These are phyloP conservation scores for Lepidurus arcticus DNA, from an alignment of 1,140 invertebrate genomes.

Conservation along the genomic window DNA sequence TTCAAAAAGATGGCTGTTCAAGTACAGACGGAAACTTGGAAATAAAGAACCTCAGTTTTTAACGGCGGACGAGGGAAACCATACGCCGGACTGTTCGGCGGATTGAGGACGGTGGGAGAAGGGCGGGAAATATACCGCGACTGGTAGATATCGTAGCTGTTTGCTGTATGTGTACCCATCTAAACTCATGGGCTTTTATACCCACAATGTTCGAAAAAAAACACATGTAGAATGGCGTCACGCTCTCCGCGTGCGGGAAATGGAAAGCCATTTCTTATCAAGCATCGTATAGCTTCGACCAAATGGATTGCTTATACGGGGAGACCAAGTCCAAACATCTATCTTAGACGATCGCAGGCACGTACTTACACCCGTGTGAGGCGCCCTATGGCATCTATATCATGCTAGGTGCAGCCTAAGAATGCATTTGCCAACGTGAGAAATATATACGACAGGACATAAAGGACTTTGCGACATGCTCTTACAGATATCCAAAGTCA, in stretches of 20 bases:
- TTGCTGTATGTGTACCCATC: no score
- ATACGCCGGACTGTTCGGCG: background rate
- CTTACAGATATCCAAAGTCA: no score
- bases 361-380: no score
- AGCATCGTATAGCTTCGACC: constrained; percentile 5
- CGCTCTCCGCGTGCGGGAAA: constrained; percentile 20
- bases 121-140: background rate
- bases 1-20: background rate
- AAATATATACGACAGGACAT: no score
- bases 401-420: no score
- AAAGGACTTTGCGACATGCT: no score
- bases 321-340: background rate
- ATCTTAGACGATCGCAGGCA: no score
- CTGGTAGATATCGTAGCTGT: no score
- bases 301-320: constrained; percentile 2
- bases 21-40: background rate
- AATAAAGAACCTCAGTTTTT: background rate
- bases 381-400: no score
- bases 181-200: background rate
- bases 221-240: constrained; percentile 20
- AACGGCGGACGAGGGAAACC: background rate
- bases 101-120: background rate
- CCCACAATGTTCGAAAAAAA: background rate
- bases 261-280: constrained; percentile 18
- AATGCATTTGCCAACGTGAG: no score